phyloP scores from a whole-genome alignment of 2,113 vertebrate species.

The Mus musculus region DNA sequence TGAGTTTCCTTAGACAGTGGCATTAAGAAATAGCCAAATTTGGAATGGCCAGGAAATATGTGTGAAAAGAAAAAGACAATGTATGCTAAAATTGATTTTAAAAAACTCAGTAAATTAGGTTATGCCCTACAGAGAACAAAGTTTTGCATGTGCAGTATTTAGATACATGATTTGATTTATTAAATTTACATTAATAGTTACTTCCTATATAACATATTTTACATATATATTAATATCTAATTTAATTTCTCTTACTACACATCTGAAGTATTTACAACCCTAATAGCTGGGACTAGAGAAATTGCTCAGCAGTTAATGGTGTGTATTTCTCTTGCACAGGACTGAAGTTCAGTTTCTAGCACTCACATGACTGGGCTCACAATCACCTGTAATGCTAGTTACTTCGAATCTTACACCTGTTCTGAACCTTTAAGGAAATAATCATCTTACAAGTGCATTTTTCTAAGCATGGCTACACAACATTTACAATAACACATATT shows the following conservation, averaged over 20 bases:
- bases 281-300: not conserved
- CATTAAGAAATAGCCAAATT: not conserved
- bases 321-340: not conserved
- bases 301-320: not conserved
- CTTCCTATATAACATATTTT: not conserved
- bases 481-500: too few relatives aligned
- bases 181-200: not conserved
- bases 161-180: not conserved
- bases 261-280: not conserved
- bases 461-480: not conserved
- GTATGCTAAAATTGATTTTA: not conserved
- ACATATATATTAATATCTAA: not conserved
- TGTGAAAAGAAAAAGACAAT: not conserved
- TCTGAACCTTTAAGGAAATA: not conserved
- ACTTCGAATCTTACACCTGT: not conserved
- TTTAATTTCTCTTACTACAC: not conserved
- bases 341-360: not conserved
- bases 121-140: not conserved
- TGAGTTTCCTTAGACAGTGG: accelerated
- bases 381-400: not conserved
- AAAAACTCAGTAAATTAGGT: not conserved
- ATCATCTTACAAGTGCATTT: not conserved
- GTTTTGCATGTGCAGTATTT: not conserved
- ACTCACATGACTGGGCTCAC: not conserved
- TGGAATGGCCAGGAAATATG: not conserved